Percentiles rank a stretch among this genome's conserved stretches.
Evolutionary conservation across 2,113 vertebrate genomes (phyloP).

Genomic region (Vidua chalybeata): DNA sequence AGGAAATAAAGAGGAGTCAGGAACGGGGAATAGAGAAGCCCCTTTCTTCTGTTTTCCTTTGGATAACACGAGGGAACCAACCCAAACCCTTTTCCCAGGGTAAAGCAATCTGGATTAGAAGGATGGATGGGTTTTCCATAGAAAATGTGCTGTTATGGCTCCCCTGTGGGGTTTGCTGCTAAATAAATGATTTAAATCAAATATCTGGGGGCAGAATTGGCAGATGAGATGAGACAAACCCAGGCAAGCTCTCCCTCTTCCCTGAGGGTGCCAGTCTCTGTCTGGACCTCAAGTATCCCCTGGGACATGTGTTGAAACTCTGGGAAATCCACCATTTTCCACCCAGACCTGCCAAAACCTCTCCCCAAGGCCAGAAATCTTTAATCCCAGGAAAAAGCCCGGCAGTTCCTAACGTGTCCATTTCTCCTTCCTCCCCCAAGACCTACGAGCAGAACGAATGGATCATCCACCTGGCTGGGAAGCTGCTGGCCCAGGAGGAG

Average conservation of each 20-base stretch:
- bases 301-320: not conserved
- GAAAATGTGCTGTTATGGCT: not conserved
- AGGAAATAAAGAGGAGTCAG: not conserved
- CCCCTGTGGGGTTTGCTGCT: not conserved
- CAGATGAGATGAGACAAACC: not conserved
- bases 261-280: not conserved
- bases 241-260: not conserved
- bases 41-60: not conserved
- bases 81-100: not conserved
- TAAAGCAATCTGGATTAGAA: not conserved
- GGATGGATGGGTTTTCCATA: not conserved
- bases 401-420: not conserved
- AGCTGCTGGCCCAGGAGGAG: constrained; percentile 87
- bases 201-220: not conserved
- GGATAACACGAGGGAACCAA: not conserved
- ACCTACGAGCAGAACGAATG: constrained; percentile 97
- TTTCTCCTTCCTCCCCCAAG: constrained; percentile 60
- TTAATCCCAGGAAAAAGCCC: not conserved
- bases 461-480: constrained; percentile 92
- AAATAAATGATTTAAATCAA: not conserved
- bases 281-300: not conserved
- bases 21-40: not conserved
- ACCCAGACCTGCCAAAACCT: fast-evolving
- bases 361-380: not conserved
- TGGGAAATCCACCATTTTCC: not conserved